Evolutionary conservation across 2,113 vertebrate species (phyloP).

Genomic region (Ceuthmochares aereus): DNA sequence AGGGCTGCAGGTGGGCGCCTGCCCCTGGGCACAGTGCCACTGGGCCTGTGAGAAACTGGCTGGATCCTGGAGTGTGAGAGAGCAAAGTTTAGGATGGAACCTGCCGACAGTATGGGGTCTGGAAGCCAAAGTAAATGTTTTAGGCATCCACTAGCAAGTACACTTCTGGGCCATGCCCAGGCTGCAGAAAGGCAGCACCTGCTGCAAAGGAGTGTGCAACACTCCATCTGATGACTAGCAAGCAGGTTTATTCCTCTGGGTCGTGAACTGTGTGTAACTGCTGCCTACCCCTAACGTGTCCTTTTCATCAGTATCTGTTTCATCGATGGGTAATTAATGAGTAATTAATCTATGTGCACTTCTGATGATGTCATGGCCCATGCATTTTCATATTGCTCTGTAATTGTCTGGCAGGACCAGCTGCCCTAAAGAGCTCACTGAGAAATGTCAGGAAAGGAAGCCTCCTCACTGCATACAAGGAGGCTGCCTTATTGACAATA

Average conservation of each 20-base stretch:
- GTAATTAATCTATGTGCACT: background rate
- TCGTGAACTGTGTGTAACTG: accelerated
- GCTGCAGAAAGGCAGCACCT: background rate
- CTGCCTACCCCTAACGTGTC: background rate
- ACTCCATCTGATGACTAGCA: no score
- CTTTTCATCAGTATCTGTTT: background rate
- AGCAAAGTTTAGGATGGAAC: background rate
- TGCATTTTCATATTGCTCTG: background rate
- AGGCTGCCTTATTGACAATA: background rate
- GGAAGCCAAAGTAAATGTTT: background rate
- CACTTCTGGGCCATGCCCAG: accelerated
- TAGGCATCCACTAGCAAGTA: no score
- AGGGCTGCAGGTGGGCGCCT: background rate
- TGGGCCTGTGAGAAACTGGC: accelerated
- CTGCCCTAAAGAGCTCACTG: background rate
- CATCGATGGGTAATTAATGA: background rate
- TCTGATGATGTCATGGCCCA: background rate
- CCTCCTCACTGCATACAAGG: accelerated
- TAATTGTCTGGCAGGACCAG: background rate
- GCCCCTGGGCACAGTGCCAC: no score
- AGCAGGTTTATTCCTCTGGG: accelerated
- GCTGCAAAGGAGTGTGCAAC: accelerated
- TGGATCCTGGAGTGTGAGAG: accelerated
- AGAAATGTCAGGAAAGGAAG: background rate
- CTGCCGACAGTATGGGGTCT: no score